These are phyloP conservation scores for Dione vanillae DNA, from an alignment of 2,888 invertebrate species.

Conservation along the genomic window DNA sequence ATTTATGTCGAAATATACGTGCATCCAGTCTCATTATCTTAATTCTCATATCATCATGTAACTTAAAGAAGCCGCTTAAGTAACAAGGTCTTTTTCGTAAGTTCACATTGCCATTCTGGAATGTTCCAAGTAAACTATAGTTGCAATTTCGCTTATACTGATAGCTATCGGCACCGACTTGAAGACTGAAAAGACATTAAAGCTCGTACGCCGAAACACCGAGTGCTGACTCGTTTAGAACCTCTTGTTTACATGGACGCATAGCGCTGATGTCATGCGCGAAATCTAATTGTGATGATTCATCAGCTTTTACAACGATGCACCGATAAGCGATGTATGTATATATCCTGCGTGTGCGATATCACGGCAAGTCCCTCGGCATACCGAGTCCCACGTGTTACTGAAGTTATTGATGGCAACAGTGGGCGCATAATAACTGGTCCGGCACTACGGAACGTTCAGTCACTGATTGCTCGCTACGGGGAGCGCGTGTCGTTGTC, in stretches of 20 bases:
- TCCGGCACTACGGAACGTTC: conserved; percentile 70
- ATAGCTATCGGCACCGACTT: conserved; percentile 42
- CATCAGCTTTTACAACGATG: conserved; percentile 80
- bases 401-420: conserved; percentile 75
- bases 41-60: neutral
- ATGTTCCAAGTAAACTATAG: conserved; percentile 56
- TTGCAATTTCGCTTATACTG: conserved; percentile 49
- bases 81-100: conserved; percentile 20
- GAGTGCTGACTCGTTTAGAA: conserved; percentile 47
- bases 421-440: conserved; percentile 83
- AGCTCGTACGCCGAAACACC: conserved; percentile 33
- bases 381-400: conserved; percentile 76
- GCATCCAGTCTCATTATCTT: neutral
- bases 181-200: conserved; percentile 30
- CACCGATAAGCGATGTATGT: conserved; percentile 71
- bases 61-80: conserved; percentile 22
- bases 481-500: conserved; percentile 71
- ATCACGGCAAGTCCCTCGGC: conserved; percentile 57
- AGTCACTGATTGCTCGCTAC: conserved; percentile 77
- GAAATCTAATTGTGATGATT: conserved; percentile 78
- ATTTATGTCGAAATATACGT: neutral
- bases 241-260: conserved; percentile 66
- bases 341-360: conserved; percentile 65
- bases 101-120: conserved; percentile 14
- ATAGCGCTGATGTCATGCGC: conserved; percentile 75